Conservation (phyloP, 2,113 vertebrate genomes). For the Oreochromis tanganicae region DNA sequence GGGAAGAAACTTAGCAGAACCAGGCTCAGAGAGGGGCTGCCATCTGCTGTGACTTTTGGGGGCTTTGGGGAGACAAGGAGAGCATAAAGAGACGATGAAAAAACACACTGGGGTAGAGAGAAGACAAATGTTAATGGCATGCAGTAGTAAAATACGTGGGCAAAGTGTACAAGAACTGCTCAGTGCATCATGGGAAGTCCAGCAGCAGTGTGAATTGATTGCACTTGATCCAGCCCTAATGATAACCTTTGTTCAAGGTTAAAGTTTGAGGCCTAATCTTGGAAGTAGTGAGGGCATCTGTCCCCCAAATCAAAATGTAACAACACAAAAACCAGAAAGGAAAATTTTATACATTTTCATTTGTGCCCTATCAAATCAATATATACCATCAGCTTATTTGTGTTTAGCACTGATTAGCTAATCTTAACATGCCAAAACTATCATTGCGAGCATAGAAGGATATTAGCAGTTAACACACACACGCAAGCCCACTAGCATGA, state of each 20-base stretch:
- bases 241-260: background rate
- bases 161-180: background rate
- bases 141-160: background rate
- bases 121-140: background rate
- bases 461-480: background rate
- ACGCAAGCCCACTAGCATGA: background rate
- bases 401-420: background rate
- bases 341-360: background rate
- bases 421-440: background rate
- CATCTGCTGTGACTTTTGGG: background rate
- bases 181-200: background rate
- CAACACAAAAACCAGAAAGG: background rate
- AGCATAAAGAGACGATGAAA: background rate
- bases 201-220: background rate
- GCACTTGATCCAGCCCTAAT: background rate
- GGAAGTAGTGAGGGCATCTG: background rate
- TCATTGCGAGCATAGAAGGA: background rate
- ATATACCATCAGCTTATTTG: background rate
- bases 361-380: background rate
- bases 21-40: background rate
- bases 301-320: background rate
- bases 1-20: background rate
- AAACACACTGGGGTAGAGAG: background rate
- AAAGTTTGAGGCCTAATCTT: background rate
- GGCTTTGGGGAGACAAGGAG: background rate